Evolutionary conservation across 2,888 invertebrate genomes (phyloP).

Genomic region (Reticulitermes lucifugus): DNA sequence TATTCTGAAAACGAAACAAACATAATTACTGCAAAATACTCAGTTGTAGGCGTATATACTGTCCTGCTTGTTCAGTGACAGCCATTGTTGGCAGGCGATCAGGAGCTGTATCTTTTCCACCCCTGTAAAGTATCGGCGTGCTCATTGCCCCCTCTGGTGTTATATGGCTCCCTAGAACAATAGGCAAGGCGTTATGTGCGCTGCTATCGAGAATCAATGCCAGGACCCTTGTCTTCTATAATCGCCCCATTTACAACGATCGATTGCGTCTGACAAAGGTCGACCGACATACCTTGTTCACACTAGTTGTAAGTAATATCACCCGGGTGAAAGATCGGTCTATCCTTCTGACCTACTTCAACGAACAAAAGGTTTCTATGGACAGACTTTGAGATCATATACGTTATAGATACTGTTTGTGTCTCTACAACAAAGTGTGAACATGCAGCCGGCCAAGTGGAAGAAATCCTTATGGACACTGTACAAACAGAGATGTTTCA

Average conservation of each 20-base stretch:
- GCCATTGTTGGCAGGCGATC: not conserved
- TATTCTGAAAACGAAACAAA: not conserved
- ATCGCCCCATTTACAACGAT: constrained; percentile 25
- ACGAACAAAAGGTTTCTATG: no score
- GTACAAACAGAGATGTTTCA: no score
- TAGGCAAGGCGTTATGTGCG: constrained; percentile 4
- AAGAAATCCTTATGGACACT: no score
- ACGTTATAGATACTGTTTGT: no score
- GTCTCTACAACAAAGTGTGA: no score
- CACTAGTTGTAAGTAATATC: not conserved
- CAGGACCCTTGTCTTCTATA: not conserved
- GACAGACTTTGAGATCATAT: no score
- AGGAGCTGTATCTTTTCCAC: not conserved
- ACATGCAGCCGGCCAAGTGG: no score
- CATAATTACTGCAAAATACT: no score
- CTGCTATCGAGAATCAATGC: constrained; percentile 25
- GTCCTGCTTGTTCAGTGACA: not conserved
- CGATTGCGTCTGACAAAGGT: not conserved
- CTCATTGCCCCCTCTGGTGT: not conserved
- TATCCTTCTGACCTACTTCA: no score
- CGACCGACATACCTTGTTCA: constrained; percentile 7
- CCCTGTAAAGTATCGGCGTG: not conserved
- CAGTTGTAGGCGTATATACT: no score
- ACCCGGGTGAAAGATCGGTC: not conserved
- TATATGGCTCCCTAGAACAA: constrained; percentile 2